Conservation (phyloP, 2,113 vertebrate species). For the Protobothrops mucrosquamatus region DNA sequence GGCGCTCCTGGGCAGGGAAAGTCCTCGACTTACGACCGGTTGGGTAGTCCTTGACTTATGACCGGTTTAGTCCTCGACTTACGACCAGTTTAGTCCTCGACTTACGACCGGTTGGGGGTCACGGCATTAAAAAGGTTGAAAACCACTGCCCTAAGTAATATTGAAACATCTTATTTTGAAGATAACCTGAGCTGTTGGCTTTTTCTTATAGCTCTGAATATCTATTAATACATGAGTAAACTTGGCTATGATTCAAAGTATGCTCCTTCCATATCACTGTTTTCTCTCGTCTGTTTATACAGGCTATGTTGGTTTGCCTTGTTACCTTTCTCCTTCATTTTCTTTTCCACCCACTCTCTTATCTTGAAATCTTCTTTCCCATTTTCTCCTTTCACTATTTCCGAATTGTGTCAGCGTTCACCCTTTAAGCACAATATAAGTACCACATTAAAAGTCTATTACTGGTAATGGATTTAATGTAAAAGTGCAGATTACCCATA, state of each 20-base stretch:
- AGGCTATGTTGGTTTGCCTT: not conserved
- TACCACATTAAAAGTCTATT: conserved; percentile 77
- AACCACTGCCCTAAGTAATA: not conserved
- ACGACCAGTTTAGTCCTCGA: too few relatives aligned
- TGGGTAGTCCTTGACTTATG: too few relatives aligned
- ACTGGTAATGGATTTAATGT: conserved; percentile 72
- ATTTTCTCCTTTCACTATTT: conserved; percentile 59
- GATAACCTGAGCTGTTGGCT: not conserved
- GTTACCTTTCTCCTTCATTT: conserved; percentile 29
- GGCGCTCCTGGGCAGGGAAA: too few relatives aligned
- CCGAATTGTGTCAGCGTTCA: conserved; percentile 51
- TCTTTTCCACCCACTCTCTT: conserved; percentile 16
- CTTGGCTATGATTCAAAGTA: not conserved
- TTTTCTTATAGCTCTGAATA: not conserved
- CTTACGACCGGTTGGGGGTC: too few relatives aligned
- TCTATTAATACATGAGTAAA: not conserved
- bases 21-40: too few relatives aligned
- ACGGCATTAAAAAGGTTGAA: too few relatives aligned
- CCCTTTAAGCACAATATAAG: conserved; percentile 69
- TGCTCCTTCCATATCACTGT: not conserved
- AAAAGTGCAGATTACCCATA: conserved; percentile 73
- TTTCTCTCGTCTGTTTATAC: not conserved
- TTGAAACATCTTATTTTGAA: not conserved
- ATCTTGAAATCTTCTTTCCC: conserved; percentile 8
- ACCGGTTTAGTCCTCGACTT: too few relatives aligned